Conservation (phyloP, 2,888 invertebrate genomes). For the Tyria jacobaeae region DNA sequence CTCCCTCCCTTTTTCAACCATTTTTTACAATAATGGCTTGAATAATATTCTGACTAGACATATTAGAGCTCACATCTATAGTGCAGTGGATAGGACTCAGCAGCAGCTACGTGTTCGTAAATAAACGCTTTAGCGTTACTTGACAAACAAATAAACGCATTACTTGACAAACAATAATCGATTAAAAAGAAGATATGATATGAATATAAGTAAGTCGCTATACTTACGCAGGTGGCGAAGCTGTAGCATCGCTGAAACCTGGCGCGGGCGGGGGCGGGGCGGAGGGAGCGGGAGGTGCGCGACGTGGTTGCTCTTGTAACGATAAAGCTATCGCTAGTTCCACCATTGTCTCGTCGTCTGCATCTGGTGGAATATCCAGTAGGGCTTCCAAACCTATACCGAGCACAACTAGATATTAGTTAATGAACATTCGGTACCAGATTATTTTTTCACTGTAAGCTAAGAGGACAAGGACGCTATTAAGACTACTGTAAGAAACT, state of each 20-base stretch:
- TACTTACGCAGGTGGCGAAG: constrained; percentile 88
- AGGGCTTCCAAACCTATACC: constrained; percentile 90
- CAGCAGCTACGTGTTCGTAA: neutral
- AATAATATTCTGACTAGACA: too few relatives aligned
- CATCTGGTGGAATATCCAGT: constrained; percentile 96
- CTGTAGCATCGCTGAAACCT: constrained; percentile 92
- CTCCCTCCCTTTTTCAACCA: too few relatives aligned
- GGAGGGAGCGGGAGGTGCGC: constrained; percentile 73
- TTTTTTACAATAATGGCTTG: too few relatives aligned
- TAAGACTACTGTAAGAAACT: neutral
- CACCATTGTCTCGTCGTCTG: constrained; percentile 98
- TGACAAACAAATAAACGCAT: neutral
- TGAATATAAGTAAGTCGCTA: too few relatives aligned
- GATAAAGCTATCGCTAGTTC: constrained; percentile 98
- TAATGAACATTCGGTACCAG: too few relatives aligned
- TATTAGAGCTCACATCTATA: too few relatives aligned
- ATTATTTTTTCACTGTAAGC: too few relatives aligned
- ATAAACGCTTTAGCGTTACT: neutral
- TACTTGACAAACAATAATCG: neutral
- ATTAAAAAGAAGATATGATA: neutral
- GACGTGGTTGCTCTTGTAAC: constrained; percentile 92
- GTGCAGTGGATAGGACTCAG: neutral
- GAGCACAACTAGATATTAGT: neutral
- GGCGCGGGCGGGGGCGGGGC: constrained; percentile 74
- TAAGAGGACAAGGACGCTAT: too few relatives aligned